Evolutionary conservation across 2,888 invertebrate genomes (phyloP).

Genomic region (Hyposoter didymator): DNA sequence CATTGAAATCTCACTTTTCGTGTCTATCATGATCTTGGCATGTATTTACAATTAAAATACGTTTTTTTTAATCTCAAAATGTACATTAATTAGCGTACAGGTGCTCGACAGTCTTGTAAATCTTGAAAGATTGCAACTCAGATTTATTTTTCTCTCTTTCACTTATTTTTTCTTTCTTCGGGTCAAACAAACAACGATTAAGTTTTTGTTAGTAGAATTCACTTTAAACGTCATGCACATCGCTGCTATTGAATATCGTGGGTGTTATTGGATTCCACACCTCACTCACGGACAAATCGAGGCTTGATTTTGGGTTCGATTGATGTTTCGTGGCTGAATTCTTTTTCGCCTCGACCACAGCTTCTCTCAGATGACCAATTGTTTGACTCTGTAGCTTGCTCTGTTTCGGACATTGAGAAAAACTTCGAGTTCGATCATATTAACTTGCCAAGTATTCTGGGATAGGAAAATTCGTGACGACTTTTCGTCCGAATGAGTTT

Average conservation of each 20-base stretch:
- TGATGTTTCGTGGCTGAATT: conserved; percentile 80
- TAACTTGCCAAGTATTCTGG: background rate
- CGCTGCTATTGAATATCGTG: conserved; percentile 79
- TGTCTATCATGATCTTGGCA: conserved; percentile 35
- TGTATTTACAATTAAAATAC: conserved; percentile 67
- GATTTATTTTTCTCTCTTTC: conserved; percentile 8
- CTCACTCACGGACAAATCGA: conserved; percentile 80
- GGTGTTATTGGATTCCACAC: conserved; percentile 80
- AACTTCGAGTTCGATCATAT: background rate
- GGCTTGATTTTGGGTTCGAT: conserved; percentile 78
- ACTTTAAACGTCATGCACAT: conserved; percentile 83
- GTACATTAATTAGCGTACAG: conserved; percentile 63
- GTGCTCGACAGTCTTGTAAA: conserved; percentile 63
- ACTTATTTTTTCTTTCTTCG: conserved; percentile 13
- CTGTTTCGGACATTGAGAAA: conserved; percentile 66
- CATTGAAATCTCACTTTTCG: conserved; percentile 26
- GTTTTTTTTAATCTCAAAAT: conserved; percentile 54
- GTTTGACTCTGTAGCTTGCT: conserved; percentile 81
- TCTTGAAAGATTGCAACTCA: conserved; percentile 53
- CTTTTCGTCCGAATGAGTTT: conserved; percentile 11
- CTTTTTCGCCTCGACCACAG: conserved; percentile 81
- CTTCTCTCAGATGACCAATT: conserved; percentile 80
- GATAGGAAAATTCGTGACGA: background rate
- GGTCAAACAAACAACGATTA: conserved; percentile 48
- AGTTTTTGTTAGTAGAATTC: conserved; percentile 68